Conservation (phyloP, 2,888 invertebrate genomes). For the Machimus rusticus region DNA sequence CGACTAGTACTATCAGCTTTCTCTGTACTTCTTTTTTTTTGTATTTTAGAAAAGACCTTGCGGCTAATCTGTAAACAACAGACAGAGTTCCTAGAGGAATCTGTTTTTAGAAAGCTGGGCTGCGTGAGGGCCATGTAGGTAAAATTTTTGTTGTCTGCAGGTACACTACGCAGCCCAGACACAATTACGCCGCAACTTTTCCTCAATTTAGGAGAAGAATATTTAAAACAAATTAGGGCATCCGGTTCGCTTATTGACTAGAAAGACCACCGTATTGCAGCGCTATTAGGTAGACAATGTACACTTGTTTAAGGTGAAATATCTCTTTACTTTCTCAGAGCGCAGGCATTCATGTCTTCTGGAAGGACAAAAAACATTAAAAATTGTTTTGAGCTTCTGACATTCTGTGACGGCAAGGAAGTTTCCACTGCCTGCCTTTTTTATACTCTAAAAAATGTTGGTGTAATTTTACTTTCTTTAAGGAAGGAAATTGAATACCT, state of each 20-base stretch:
- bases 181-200: neutral
- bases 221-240: neutral
- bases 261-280: neutral
- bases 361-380: neutral
- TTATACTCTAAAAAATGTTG: too few relatives aligned
- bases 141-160: neutral
- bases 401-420: too few relatives aligned
- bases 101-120: neutral
- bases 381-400: too few relatives aligned
- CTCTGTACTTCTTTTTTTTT: neutral
- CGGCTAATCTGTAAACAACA: neutral
- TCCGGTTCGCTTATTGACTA: neutral
- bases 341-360: neutral
- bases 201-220: neutral
- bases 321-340: neutral
- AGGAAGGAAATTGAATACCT: too few relatives aligned
- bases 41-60: neutral
- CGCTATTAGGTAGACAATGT: neutral
- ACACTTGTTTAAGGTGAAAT: neutral
- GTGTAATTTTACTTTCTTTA: too few relatives aligned
- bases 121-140: neutral
- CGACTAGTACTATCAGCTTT: neutral
- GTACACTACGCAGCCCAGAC: neutral
- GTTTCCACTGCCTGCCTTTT: too few relatives aligned
- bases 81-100: neutral